A percentile compares a stretch with the other conserved stretches of the same genome.
These are phyloP conservation scores for Phoxinus phoxinus DNA, from an alignment of 2,113 vertebrate species.

Conservation along the genomic window DNA sequence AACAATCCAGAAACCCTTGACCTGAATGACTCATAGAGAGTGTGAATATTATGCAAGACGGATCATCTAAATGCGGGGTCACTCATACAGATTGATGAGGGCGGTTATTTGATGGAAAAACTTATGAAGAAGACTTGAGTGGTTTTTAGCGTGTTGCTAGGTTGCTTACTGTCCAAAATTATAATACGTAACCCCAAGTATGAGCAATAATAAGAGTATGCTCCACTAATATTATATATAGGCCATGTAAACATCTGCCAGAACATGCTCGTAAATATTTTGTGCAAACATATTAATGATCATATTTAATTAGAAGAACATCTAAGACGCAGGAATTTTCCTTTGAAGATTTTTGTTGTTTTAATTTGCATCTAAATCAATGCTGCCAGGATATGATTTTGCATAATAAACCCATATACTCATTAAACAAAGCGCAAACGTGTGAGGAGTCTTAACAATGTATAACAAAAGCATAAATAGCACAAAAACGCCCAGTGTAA, in stretches of 20 bases:
- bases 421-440: constrained; percentile 12
- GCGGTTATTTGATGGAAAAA: not conserved
- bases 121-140: not conserved
- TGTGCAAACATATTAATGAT: constrained; percentile 15
- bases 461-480: constrained; percentile 13
- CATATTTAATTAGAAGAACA: not conserved
- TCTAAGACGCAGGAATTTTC: not conserved
- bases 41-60: constrained; percentile 1
- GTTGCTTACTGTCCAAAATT: not conserved
- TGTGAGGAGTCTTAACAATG: not conserved
- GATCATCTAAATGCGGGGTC: not conserved
- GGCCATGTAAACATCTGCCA: not conserved
- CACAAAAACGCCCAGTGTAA: constrained; percentile 25
- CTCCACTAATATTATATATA: not conserved
- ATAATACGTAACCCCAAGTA: not conserved
- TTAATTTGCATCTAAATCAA: constrained; percentile 7
- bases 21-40: constrained; percentile 9
- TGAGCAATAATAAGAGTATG: not conserved
- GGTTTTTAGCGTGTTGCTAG: not conserved
- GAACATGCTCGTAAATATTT: not conserved
- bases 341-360: constrained; percentile 17
- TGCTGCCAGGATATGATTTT: not conserved
- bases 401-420: not conserved
- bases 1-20: constrained; percentile 3
- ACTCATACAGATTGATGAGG: not conserved